These are phyloP conservation scores for Cherax destructor DNA, from an alignment of 1,140 invertebrate species.

Conservation along the genomic window DNA sequence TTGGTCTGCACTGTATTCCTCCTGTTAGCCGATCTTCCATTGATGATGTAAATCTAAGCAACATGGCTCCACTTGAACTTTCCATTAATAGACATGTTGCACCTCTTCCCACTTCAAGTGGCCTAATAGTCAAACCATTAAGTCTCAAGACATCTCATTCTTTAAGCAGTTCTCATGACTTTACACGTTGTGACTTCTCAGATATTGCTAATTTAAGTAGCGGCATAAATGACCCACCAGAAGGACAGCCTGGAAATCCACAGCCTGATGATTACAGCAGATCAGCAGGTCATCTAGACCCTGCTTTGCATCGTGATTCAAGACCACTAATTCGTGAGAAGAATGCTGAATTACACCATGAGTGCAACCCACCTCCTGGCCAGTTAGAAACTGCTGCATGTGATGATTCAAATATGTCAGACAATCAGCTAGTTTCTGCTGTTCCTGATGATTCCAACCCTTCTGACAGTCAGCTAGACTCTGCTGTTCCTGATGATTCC, in stretches of 20 bases:
- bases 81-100: background rate
- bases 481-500: conserved; percentile 17
- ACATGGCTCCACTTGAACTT: conserved; percentile 1
- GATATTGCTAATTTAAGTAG: background rate
- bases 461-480: conserved; percentile 5
- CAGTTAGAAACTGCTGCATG: background rate
- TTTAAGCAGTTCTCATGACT: background rate
- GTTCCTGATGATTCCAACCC: conserved; percentile 7
- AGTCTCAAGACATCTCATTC: background rate
- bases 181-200: background rate
- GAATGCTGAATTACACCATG: background rate
- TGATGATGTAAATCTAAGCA: background rate
- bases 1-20: background rate
- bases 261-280: background rate
- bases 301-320: background rate
- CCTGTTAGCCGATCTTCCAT: background rate
- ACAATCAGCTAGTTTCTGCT: background rate
- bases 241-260: background rate
- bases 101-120: background rate
- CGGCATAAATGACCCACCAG: background rate
- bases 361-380: background rate
- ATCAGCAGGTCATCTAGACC: background rate
- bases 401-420: background rate
- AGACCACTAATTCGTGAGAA: background rate
- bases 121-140: background rate